Base-by-base conservation (phyloP, 1,140 invertebrate genomes). In the Zelostemma sp. region DNA sequence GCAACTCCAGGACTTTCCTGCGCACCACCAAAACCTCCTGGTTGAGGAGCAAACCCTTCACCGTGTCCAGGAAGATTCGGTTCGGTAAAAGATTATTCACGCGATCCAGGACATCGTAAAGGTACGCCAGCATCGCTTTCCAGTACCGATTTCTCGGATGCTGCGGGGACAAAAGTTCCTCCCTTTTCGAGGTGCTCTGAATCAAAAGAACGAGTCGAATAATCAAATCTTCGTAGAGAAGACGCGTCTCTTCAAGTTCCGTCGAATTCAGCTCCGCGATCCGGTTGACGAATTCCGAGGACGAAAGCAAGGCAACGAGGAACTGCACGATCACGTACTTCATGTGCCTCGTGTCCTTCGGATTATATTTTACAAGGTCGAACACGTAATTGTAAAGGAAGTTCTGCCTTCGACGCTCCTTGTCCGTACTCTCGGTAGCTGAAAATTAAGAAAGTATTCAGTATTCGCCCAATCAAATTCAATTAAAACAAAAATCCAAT, bases 1-100 rank as follows among this genome's bases (percentile, higher is more conserved):
- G 80, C 16, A 98, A 78, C 73, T 97, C 95, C 81, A 97, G 88
- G 0, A 93, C 90, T 80, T 95, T 94, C 47, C 91, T 88, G 70
- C 92, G 88, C 1, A 97, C 91, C 1, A 88, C 88, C 0, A 89
- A 71, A 9, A 93, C 73, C 14, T 90, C 87, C 71, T 95, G 91
- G 11, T 87, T 82, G 65, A 96, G 78, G 0, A 73, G 51, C 31
- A 97, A 84, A 1, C 89, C 88, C 53, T 88, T 87, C 1, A 96
- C 85, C 0, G 94, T 95, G 17, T 88, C 82, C 8, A 97, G 77
- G 77, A 97, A 96, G 84, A 93, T 89, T 2, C 87, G 79, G 6
- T 91, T 89, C 0, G 93, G 92, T 28, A 97, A 80, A 8, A 97
- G 75, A 28, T 90, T 91, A 72, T 95, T 95, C 0, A 91, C 87